Conservation (phyloP, 2,888 invertebrate species). For the Alviniconcha strummeri region DNA sequence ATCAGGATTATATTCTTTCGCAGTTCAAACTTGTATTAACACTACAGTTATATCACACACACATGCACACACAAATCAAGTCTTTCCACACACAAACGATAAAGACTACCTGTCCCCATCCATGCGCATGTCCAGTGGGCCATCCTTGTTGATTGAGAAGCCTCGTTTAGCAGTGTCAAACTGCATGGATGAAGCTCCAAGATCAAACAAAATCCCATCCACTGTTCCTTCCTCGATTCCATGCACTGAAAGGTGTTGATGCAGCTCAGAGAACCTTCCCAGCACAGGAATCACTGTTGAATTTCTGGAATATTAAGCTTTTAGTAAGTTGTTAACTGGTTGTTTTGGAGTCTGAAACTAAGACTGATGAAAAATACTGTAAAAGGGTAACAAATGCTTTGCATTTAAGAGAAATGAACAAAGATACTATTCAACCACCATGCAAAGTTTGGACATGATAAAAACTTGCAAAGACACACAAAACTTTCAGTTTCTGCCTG, state of each 20-base stretch:
- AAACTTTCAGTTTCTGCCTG: too few relatives aligned
- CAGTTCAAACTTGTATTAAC: too few relatives aligned
- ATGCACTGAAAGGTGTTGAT: slow-evolving; percentile 79
- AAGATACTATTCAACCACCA: too few relatives aligned
- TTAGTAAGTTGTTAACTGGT: too few relatives aligned
- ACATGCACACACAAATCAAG: too few relatives aligned
- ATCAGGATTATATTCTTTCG: too few relatives aligned
- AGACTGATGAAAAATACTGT: background rate
- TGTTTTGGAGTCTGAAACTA: background rate
- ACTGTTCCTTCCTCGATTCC: slow-evolving; percentile 79
- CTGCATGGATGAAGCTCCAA: slow-evolving; percentile 97
- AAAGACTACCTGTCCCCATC: slow-evolving; percentile 80
- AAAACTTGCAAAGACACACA: too few relatives aligned
- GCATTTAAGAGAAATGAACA: background rate
- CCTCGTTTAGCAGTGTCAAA: slow-evolving; percentile 88
- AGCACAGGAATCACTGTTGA: slow-evolving; percentile 82
- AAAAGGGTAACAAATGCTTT: too few relatives aligned
- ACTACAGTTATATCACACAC: too few relatives aligned
- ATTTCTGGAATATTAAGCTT: background rate
- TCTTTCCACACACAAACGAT: too few relatives aligned
- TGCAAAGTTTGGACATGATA: too few relatives aligned
- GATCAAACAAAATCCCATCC: slow-evolving; percentile 93
- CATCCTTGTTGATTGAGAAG: slow-evolving; percentile 87
- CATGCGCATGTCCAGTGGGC: slow-evolving; percentile 97
- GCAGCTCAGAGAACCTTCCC: slow-evolving; percentile 92